phyloP scores from a whole-genome alignment of 2,888 invertebrate genomes.

The Calameuta pallipes region DNA sequence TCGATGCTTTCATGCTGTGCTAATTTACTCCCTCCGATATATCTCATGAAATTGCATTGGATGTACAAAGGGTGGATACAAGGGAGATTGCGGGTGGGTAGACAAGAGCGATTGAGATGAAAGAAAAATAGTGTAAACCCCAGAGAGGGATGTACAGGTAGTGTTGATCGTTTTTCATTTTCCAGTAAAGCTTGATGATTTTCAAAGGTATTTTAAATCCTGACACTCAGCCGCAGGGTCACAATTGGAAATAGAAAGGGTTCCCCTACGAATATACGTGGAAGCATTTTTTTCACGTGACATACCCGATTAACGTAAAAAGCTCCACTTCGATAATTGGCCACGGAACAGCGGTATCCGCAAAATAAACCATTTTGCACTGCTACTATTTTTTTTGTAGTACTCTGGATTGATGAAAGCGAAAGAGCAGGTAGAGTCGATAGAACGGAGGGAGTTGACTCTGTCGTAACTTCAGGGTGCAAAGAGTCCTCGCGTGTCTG shows the following conservation, averaged over 20 bases:
- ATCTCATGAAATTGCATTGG: background rate
- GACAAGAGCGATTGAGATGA: background rate
- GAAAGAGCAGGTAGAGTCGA: background rate
- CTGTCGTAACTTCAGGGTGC: background rate
- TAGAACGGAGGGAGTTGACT: background rate
- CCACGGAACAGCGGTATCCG: background rate
- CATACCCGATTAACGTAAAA: background rate
- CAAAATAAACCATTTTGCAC: background rate
- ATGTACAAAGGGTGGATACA: background rate
- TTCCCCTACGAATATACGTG: background rate
- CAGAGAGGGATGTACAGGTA: background rate
- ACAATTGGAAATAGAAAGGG: background rate
- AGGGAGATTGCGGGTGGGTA: background rate
- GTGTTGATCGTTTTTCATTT: background rate
- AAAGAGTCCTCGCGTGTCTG: slow-evolving; percentile 1
- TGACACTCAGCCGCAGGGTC: background rate
- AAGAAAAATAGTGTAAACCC: background rate
- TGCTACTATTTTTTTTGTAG: background rate
- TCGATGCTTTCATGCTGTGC: background rate
- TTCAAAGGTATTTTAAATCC: background rate
- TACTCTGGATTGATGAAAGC: background rate
- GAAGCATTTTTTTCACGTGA: background rate
- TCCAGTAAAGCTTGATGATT: background rate
- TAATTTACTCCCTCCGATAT: background rate
- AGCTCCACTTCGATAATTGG: background rate